These are phyloP conservation scores for Anoura caudifer DNA, from an alignment of 2,113 vertebrate species.

Conservation along the genomic window DNA sequence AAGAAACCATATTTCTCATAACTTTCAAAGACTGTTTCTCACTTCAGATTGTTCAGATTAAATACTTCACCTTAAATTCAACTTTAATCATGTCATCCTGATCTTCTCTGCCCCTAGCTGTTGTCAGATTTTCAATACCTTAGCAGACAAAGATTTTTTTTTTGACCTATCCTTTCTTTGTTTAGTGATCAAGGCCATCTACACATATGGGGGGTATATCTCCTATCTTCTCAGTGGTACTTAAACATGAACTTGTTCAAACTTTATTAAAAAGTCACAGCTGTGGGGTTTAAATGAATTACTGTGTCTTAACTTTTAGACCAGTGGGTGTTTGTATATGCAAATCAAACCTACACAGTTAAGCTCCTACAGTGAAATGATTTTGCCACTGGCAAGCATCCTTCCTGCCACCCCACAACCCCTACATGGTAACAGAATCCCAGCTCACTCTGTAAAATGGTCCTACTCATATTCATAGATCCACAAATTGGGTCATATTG, in stretches of 20 bases:
- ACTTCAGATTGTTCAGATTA: neutral
- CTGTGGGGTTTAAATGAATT: neutral
- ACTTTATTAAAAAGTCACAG: neutral
- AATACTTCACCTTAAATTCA: neutral
- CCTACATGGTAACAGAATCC: neutral
- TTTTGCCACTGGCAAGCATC: neutral
- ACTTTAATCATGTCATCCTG: neutral
- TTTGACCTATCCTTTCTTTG: neutral
- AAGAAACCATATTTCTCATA: neutral
- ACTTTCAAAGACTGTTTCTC: neutral
- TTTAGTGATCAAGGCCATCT: neutral
- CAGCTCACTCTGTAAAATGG: neutral
- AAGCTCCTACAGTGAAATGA: neutral
- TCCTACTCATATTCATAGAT: neutral
- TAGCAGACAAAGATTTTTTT: neutral
- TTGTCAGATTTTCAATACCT: slow-evolving; percentile 11
- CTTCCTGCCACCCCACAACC: neutral
- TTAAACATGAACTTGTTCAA: neutral
- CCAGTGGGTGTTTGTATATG: neutral
- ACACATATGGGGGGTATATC: neutral
- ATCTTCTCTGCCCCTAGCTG: neutral
- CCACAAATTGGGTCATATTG: neutral
- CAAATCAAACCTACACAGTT: neutral
- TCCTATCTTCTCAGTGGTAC: neutral
- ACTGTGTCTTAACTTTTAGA: neutral